Evolutionary conservation across 2,888 invertebrate genomes (phyloP), one percentile per base, ranked within the genome.

Genomic region (Dermolepida albohirtum): DNA sequence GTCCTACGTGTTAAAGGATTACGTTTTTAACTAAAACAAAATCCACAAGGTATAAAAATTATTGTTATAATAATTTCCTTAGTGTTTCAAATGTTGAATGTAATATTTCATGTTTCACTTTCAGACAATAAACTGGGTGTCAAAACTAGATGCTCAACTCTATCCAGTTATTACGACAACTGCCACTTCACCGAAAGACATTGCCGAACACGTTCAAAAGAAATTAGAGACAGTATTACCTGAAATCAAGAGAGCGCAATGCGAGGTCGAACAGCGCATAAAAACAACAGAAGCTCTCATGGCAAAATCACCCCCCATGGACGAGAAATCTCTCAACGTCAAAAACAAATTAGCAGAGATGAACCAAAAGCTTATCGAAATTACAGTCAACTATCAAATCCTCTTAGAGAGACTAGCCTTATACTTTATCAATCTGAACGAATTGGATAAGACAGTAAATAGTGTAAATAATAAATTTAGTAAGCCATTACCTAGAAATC

Each of bases 81-180:
- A n/a, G n/a, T n/a, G n/a, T n/a, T n/a, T n/a, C n/a, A n/a, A n/a
- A n/a, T n/a, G n/a, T n/a, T n/a, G n/a, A n/a, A n/a, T 22, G 4
- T 22, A 22, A 22, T 22, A 22, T 22, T 22, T 5, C 10, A 22
- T n/a, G 8, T 39, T 55, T 16, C 6, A 34, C 68, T 73, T 73
- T 72, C 76, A 90, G 90, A 89, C 88, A 17, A 86, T 90, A 72
- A 87, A 87, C 73, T 89, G 88, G 86, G 88, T 89, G 74, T 87
- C 89, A 2, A 88, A 90, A 81, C 85, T 92, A 76, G 90, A 92
- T 78, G 87, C 88, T 54, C 90, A 92, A 77, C 83, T 93, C 67
- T 93, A 92, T 85, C 93, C 93, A 17, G 87, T 92, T 54, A 88
- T 93, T 72, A 89, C 88, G 54, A 87, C 88, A 12, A 85, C 87